These are phyloP conservation scores for Mizuhopecten yessoensis DNA, from an alignment of 1,140 invertebrate species.

Conservation along the genomic window DNA sequence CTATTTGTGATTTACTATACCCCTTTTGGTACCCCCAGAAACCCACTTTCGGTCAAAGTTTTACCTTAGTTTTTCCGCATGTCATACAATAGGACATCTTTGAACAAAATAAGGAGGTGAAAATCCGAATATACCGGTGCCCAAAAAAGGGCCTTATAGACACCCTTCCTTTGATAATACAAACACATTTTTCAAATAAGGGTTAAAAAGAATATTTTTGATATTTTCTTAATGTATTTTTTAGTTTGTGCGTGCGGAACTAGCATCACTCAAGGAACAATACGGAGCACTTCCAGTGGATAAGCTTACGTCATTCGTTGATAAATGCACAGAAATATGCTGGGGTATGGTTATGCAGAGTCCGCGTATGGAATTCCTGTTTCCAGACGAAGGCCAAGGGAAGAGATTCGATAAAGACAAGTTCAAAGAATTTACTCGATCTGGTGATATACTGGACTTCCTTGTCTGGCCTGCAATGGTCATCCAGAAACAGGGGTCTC, in stretches of 20 bases:
- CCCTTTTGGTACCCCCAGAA: too few species aligned
- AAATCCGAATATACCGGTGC: too few species aligned
- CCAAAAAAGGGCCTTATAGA: too few species aligned
- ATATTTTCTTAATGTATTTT: too few species aligned
- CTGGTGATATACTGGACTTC: constrained; percentile 47
- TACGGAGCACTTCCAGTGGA: background rate
- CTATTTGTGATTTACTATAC: too few species aligned
- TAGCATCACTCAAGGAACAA: background rate
- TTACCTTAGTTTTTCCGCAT: too few species aligned
- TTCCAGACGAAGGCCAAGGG: background rate
- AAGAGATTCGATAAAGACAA: background rate
- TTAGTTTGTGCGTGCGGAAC: background rate
- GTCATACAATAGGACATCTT: too few species aligned
- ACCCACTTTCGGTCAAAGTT: too few species aligned
- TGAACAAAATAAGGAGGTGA: too few species aligned
- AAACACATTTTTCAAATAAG: too few species aligned
- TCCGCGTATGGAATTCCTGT: constrained; percentile 44
- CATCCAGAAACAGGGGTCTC: constrained; percentile 46
- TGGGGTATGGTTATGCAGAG: constrained; percentile 52
- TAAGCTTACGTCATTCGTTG: background rate
- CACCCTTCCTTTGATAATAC: too few species aligned
- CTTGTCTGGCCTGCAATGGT: constrained; percentile 55
- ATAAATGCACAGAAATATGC: constrained; percentile 47
- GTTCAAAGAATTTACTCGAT: constrained; percentile 49
- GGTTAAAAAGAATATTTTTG: too few species aligned